Evolutionary conservation across 37 sponge, comb jelly and placozoan genomes (phyloP), one percentile per base, ranked within the genome.

Genomic region (Mnemiopsis leidyi): DNA sequence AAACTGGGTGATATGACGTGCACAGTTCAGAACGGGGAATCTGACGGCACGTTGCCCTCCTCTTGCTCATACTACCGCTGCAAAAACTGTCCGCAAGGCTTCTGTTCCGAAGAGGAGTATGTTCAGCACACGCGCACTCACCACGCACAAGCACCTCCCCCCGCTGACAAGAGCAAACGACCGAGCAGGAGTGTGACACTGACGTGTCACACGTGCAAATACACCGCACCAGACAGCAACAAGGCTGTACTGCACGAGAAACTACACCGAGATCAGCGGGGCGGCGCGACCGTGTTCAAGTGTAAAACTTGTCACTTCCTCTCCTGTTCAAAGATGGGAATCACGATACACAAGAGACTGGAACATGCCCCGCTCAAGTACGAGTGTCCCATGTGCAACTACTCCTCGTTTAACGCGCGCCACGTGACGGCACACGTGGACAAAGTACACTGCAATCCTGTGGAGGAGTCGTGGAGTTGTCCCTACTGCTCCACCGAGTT

Each of bases 381-480:
- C 82, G 31, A 79, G 82, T 79, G 82, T 35, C 82, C 82, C 36
- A 79, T 33, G 82, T 79, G 82, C 36, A 28, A 35, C 21, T 79
- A 79, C 29, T 36, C 37, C 36, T 79, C 82, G 16, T 31, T 79
- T 23, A 79, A 79, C 36, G 82, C 82, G 82, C 35, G 82, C 37
- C 82, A 79, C 37, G 82, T 79, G 36, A 79, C 82, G 21, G 82
- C 82, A 2, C 82, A 79, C 82, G 82, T 79, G 82, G 82, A 79
- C 5, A 69, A 69, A 20, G 73, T 69, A 20, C 82, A 79, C 82
- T 79, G 33, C 29, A 33, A 23, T 2, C 31, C 37, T 18, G 82
- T 9, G 5, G 82, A 79, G 36, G 82, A 79, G 82, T 23, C 23
- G 7, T 79, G 29, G 31, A 35, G 29, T 23, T 79, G 82, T 79